phyloP scores from a whole-genome alignment of 2,797 vertebrate species.

The Melanotaenia trifasciata region DNA sequence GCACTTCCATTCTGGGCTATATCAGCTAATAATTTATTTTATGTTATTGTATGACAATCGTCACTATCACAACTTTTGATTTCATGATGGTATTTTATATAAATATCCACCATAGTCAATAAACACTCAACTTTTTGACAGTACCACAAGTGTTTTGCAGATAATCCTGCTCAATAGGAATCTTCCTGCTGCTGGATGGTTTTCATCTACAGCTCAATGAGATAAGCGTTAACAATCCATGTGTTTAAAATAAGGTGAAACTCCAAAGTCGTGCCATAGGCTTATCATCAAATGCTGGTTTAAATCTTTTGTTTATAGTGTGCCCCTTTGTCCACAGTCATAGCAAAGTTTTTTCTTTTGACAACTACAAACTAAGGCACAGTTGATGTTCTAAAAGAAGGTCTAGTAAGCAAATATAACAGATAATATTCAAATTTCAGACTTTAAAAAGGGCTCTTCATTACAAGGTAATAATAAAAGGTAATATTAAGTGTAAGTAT shows the following conservation, averaged over 20 bases:
- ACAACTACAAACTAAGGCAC: too few species aligned
- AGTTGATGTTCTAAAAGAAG: not conserved
- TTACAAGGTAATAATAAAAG: not conserved
- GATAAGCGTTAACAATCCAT: too few species aligned
- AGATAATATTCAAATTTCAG: not conserved
- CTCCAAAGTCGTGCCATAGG: too few species aligned
- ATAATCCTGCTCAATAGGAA: conserved; percentile 27
- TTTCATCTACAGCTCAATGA: too few species aligned
- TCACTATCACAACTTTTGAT: too few species aligned
- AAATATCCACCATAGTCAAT: too few species aligned
- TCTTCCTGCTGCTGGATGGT: too few species aligned
- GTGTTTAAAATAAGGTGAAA: not conserved
- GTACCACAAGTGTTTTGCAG: conserved; percentile 21
- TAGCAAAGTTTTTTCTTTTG: too few species aligned
- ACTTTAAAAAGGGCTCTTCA: conserved; percentile 2
- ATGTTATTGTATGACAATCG: too few species aligned
- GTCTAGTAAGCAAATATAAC: not conserved
- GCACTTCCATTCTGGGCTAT: too few species aligned
- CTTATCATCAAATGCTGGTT: not conserved
- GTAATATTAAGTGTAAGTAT: conserved; percentile 11
- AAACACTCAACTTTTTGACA: conserved; percentile 2
- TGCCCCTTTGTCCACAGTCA: not conserved
- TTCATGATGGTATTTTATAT: too few species aligned
- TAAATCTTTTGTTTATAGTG: not conserved
- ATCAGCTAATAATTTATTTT: too few species aligned